Evolutionary conservation across 1,140 invertebrate species (phyloP), one percentile per base, ranked within the genome.

Genomic region (Idris sp.): DNA sequence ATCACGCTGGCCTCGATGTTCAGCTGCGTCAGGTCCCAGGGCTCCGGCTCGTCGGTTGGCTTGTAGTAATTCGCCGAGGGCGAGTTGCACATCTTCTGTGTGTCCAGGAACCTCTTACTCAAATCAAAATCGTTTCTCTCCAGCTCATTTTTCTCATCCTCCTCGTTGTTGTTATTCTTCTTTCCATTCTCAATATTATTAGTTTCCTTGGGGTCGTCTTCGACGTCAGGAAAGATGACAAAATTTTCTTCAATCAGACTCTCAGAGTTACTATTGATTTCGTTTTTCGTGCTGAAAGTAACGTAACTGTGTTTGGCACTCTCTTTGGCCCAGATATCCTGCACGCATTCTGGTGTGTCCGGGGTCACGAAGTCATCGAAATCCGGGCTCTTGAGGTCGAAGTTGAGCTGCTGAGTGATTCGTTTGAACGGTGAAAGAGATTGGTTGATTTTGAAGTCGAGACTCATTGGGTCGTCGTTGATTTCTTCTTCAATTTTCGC

Each of bases 1-100:
- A 96, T 95, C 0, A 96, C 91, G 76, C 94, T 94, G 0, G 95
- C 95, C 86, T 97, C 95, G 18, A 96, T 95, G 79, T 97, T 97
- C 9, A 97, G 81, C 75, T 96, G 92, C 0, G 94, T 96, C 31
- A 97, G 88, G 83, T 97, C 96, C 91, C 94, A 94, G 0, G 95
- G 95, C 82, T 97, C 95, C 0, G 93, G 93, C 79, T 95, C 94
- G 78, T 95, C 93, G 0, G 92, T 93, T 0, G 93, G 92, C 61
- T 93, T 91, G 79, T 94, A 95, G 82, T 94, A 94, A 85, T 94
- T 94, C 0, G 93, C 93, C 13, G 93, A 93, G 0, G 93, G 93
- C 4, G 92, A 93, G 72, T 90, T 92, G 71, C 91, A 92, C 92
- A 93, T 93, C 9, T 89, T 90, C 64, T 92, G 91, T 2, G 92